A percentile compares a stretch with the other conserved stretches of the same genome.
Conservation (phyloP, 2,888 invertebrate species). For the Hemistola chrysoprasaria region DNA sequence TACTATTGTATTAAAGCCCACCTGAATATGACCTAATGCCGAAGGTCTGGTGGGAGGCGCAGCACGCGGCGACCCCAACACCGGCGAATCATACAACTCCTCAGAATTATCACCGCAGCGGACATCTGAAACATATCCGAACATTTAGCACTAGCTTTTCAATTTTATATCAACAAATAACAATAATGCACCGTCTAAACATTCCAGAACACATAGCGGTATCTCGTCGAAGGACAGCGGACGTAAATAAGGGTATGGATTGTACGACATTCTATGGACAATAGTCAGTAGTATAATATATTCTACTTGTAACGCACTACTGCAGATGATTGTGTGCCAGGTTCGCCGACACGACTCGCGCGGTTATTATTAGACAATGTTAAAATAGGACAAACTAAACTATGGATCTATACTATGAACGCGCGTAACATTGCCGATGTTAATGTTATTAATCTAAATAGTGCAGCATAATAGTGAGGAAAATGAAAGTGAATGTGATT, state of each 20-base stretch:
- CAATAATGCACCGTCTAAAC: slow-evolving; percentile 44
- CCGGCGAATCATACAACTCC: slow-evolving; percentile 69
- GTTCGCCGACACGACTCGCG: slow-evolving; percentile 44
- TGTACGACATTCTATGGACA: slow-evolving; percentile 50
- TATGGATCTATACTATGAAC: slow-evolving; percentile 14
- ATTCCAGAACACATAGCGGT: slow-evolving; percentile 77
- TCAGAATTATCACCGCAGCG: slow-evolving; percentile 53
- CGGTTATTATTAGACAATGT: slow-evolving; percentile 70
- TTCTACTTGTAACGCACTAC: background rate
- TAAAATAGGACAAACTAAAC: slow-evolving; percentile 56
- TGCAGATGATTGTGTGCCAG: slow-evolving; percentile 25
- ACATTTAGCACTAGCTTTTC: slow-evolving; percentile 3
- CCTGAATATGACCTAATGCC: slow-evolving; percentile 36
- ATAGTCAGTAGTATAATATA: no score
- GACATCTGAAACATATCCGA: slow-evolving; percentile 54
- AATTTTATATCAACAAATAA: no score
- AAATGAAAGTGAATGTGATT: no score
- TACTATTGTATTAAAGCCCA: slow-evolving; percentile 2
- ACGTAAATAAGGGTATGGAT: slow-evolving; percentile 51
- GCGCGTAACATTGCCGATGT: no score
- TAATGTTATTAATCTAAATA: no score
- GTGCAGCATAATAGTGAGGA: no score
- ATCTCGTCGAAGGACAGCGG: slow-evolving; percentile 71
- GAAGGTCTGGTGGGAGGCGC: slow-evolving; percentile 43
- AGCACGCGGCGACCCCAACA: slow-evolving; percentile 64